phyloP scores from a whole-genome alignment of 2,113 vertebrate species.

The Elanus axillaris region DNA sequence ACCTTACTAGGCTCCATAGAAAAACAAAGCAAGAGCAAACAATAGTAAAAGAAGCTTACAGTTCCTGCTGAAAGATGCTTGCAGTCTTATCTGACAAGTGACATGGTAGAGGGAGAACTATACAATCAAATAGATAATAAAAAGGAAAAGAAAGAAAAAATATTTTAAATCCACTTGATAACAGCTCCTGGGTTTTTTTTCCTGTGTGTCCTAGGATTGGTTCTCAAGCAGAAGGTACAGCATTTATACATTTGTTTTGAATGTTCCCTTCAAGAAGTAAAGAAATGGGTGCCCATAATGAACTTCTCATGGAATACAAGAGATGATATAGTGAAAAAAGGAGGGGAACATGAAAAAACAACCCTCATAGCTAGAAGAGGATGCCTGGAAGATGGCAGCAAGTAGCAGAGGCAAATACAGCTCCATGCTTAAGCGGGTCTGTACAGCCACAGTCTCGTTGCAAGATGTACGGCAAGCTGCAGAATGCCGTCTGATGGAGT shows the following conservation, averaged over 20 bases:
- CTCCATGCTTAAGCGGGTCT: background rate
- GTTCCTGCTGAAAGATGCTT: background rate
- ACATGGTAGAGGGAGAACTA: background rate
- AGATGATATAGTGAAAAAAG: background rate
- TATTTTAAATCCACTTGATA: background rate
- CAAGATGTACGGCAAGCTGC: background rate
- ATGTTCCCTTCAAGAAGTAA: background rate
- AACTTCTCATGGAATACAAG: background rate
- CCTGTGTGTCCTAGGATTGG: background rate
- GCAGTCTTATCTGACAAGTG: background rate
- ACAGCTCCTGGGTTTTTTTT: background rate
- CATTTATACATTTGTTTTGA: background rate
- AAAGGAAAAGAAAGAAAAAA: background rate
- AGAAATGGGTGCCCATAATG: background rate
- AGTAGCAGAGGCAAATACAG: background rate
- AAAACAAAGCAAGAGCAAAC: background rate
- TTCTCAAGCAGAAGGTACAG: background rate
- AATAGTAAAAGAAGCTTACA: background rate
- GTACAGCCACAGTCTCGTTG: no score
- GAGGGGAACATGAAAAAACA: background rate
- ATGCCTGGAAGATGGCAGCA: background rate
- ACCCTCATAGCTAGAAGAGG: background rate
- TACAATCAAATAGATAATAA: background rate
- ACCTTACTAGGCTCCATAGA: background rate
- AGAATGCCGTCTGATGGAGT: background rate